A percentile compares a stretch with the other conserved stretches of the same genome.
Conservation (phyloP, 2,113 vertebrate species). For the Talpa occidentalis region DNA sequence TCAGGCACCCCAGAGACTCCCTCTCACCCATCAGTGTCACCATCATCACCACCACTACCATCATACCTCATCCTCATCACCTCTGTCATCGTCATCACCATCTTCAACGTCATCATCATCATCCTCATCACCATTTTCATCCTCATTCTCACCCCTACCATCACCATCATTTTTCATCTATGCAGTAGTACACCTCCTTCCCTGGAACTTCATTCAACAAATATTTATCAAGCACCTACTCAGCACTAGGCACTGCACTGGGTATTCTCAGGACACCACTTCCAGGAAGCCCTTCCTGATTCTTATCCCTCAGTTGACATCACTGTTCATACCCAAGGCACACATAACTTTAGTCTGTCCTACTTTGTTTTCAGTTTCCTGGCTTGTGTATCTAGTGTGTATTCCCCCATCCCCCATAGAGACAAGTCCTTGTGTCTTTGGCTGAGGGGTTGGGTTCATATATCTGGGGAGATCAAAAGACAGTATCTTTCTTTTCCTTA, state of each 20-base stretch:
- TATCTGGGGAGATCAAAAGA: background rate
- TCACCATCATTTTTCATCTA: background rate
- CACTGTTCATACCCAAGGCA: background rate
- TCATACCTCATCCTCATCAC: background rate
- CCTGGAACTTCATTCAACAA: background rate
- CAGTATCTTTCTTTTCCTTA: background rate
- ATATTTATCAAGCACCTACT: background rate
- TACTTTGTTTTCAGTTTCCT: background rate
- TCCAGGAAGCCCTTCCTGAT: background rate
- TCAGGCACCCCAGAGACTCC: no score
- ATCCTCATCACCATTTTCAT: accelerated
- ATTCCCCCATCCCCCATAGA: background rate
- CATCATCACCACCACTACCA: background rate
- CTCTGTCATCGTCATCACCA: background rate
- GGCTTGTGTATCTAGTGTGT: background rate
- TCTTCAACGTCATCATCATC: no score
- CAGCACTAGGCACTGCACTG: background rate
- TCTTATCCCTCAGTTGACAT: background rate
- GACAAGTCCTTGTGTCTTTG: background rate
- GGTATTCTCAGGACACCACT: background rate
- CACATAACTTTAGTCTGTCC: background rate
- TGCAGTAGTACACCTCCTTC: background rate
- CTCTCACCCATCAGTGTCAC: background rate
- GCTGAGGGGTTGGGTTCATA: background rate
- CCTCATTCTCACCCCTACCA: background rate